Evolutionary conservation across 1,140 invertebrate species (phyloP).

Genomic region (Eriosoma lanigerum): DNA sequence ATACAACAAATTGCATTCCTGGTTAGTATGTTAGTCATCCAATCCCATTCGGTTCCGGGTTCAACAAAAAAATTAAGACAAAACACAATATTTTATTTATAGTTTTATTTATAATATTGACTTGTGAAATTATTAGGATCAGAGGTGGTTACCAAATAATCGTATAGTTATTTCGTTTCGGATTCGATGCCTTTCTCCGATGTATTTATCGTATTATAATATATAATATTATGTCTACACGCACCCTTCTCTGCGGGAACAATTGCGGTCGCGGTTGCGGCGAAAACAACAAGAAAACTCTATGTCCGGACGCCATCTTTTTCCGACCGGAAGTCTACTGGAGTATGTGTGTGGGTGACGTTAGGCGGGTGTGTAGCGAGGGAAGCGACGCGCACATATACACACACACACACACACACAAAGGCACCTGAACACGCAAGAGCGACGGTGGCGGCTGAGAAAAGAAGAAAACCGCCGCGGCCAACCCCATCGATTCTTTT

Average conservation of each 20-base stretch:
- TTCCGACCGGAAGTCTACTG: slow-evolving; percentile 37
- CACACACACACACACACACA: background rate
- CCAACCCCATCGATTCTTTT: slow-evolving; percentile 48
- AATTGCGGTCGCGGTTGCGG: slow-evolving; percentile 17
- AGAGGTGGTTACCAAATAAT: no score
- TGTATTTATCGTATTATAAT: background rate
- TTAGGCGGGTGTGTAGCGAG: background rate
- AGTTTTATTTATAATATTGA: no score
- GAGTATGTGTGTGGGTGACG: background rate
- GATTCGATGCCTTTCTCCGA: no score
- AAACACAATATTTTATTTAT: no score
- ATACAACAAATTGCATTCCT: no score
- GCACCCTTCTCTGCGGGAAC: background rate
- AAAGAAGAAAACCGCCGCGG: slow-evolving; percentile 39
- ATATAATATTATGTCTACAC: background rate
- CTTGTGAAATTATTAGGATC: no score
- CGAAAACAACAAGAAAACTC: slow-evolving; percentile 49
- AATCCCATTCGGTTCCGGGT: no score
- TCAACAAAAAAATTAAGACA: no score
- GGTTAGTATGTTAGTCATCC: no score
- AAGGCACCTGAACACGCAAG: slow-evolving; percentile 24
- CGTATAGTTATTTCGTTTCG: no score
- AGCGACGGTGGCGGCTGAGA: background rate
- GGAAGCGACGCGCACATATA: background rate
- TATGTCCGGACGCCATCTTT: slow-evolving; percentile 45